Base-by-base conservation (phyloP, 2,888 invertebrate species). In the Diplolepis rosae region DNA sequence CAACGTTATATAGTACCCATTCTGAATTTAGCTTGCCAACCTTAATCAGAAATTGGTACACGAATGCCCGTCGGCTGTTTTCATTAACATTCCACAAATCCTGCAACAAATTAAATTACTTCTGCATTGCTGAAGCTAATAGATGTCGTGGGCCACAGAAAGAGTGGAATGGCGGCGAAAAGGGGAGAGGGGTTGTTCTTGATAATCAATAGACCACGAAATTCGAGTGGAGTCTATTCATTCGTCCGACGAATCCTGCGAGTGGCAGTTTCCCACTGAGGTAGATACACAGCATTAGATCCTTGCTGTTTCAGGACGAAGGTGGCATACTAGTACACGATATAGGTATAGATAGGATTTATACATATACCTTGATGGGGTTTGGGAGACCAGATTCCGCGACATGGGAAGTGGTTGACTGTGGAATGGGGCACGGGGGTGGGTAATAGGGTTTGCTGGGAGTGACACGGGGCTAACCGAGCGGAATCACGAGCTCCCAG, bases 401-500 rank as follows among this genome's bases (percentile, higher is more conserved):
- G 70, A 75, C 69, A 71, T 27, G 30, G 11, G 70, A 68, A 51
- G 28, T 51, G 56, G 69, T 71, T 22, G 67, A 71, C 73, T 74
- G 71, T 76, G 66, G 76, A 68, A 70, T 70, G 50, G 74, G 61
- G 54, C 65, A 66, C 70, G 68, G 77, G 76, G 74, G 73, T 73
- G 84, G 87, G 85, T 87, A 87, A 87, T 87, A 83, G 87, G 87
- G 85, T 87, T 87, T 82, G 84, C 88, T 88, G 88, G 87, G 87
- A 88, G 88, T 87, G 88, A 88, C 88, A 85, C 86, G 86, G 83
- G 85, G 85, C 87, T 88, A 88, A 88, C 88, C 88, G 87, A 88
- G 87, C 87, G 88, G 88, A 88, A 88, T 88, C 88, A 88, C 88
- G 87, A 88, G 88, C 86, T 87, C 85, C 86, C 85, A 85, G 87